Base-by-base conservation (phyloP, 2,113 vertebrate genomes). In the Oriolus oriolus region DNA sequence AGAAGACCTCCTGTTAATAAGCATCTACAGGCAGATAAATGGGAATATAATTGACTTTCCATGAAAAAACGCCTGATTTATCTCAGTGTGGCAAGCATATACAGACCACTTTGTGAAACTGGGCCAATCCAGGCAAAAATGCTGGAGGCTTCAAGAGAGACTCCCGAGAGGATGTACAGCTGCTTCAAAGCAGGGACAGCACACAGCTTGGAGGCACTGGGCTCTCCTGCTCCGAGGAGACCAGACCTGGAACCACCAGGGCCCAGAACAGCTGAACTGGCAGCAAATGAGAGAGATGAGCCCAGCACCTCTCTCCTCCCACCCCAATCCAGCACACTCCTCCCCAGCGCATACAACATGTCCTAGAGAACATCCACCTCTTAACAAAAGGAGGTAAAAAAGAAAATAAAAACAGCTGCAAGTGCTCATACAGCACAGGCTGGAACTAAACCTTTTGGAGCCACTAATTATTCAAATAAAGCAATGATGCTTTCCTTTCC, bases 291-390 rank as follows among this genome's bases (percentile, higher is more conserved):
- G 44, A 94, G 42, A 73, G 50, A 76, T 1, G 42, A 33, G 28
- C 20, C 37, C 39, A 44, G 49, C 3, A 5, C 27, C 18, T 84
- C 53, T 53, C 2, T 0, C 66, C 59, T 89, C 47, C 44, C 44
- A 4, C 63, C 14, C 44, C 41, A 47, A 33, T 27, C 53, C 76
- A 73, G 57, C 44, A 85, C 17, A 11, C 11, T 69, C 19, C 41
- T 65, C 12, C 24, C 26, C 27, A 19, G 16, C 2, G 24, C 11
- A 12, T 3, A 7, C 1, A 1, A 20, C 13, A 5, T 11, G 21
- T 35, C 44, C 24, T 41, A 28, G 45, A 44, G 27, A 45, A 57
- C 20, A 61, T 44, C 30, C 59, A 77, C 27, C n/a, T 70, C 59
- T 61, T 30, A 57, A n/a, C 20, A 33, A 45, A 61, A 33, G 53